Evolutionary conservation across 2,888 invertebrate genomes (phyloP), one percentile per base, ranked within the genome.

Genomic region (Frankliniella intonsa): DNA sequence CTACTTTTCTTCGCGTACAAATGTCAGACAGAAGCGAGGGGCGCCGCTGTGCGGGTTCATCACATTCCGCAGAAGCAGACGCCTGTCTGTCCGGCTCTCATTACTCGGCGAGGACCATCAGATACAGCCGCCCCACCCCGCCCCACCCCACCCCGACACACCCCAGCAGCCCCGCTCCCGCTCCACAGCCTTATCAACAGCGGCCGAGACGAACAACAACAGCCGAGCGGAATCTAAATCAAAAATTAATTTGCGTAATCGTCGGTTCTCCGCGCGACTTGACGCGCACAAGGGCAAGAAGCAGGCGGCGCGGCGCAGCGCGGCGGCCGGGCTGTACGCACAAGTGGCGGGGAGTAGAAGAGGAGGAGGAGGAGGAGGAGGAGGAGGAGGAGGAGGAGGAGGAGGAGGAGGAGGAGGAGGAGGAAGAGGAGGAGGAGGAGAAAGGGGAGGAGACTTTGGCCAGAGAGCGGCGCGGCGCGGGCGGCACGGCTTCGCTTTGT

Each of bases 221-320:
- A 55, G 19, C 55, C 55, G 55, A 12, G 38, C 38, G 55, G 55
- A 55, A 55, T 55, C 55, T 55, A 55, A 55, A 55, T 55, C 55
- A 55, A 55, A 76, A 76, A 22, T 76, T 76, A 76, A 76, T 76
- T 76, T 76, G 69, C 69, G 69, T 76, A 76, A 76, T 76, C 69
- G 69, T 11, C 69, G 69, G 25, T 76, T 76, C 69, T 76, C 22
- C 69, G 69, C 22, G 12, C 69, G 69, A 76, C 69, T 76, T 25
- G 25, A 8, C 25, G 22, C 69, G 10, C 69, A 76, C 69, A 76
- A 76, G 22, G 25, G 69, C 22, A 12, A 38, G 38, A 38, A 38
- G 38, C 38, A 38, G 38, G 17, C 62, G 62, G 14, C 11, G 62
- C 62, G 17, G 62, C 55, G 55, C 38, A 38, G 55, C 55, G 17